Conservation (phyloP, 2,113 vertebrate species). For the Oreamnos americanus region DNA sequence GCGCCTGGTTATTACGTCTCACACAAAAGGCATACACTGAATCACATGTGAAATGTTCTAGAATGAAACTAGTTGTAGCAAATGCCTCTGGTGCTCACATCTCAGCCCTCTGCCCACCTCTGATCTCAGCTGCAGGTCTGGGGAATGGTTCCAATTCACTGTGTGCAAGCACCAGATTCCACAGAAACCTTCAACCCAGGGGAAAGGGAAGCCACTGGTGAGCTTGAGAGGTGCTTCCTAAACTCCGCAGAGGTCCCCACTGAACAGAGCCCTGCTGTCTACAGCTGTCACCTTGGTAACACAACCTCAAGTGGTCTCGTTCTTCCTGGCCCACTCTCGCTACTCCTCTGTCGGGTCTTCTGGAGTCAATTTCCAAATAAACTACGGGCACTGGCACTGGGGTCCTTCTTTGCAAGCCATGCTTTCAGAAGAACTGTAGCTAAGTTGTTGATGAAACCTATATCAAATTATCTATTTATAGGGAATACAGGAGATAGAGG, state of each 20-base stretch:
- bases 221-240: background rate
- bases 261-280: background rate
- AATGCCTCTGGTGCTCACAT: background rate
- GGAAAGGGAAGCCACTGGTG: background rate
- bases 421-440: background rate
- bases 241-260: background rate
- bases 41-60: background rate
- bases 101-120: background rate
- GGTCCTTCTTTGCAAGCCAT: background rate
- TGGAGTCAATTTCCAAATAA: background rate
- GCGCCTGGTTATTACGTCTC: background rate
- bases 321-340: background rate
- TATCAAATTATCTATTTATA: background rate
- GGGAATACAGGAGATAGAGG: background rate
- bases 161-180: background rate
- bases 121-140: background rate
- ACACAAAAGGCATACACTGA: background rate
- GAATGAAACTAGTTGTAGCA: background rate
- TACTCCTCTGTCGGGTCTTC: background rate
- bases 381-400: background rate
- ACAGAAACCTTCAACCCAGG: background rate
- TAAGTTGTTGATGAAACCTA: background rate
- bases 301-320: background rate
- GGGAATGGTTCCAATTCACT: background rate
- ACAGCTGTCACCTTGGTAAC: background rate